Evolutionary conservation across 2,888 invertebrate species (phyloP), one percentile per base, ranked within the genome.

Genomic region (Scotopteryx bipunctaria): DNA sequence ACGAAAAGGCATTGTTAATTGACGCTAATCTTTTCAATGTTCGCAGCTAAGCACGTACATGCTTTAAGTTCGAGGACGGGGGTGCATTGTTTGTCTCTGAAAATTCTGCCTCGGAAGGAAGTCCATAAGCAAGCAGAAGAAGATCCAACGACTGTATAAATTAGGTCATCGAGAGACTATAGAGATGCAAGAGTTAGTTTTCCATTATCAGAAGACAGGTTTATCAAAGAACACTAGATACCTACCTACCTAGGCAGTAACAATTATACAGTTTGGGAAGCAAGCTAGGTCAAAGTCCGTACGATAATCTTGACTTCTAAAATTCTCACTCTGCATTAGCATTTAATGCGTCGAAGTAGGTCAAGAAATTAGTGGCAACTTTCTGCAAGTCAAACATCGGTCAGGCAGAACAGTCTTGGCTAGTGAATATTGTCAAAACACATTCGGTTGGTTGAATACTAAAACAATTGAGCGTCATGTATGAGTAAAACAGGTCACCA

Each of bases 381-480:
- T 40, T 44, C 47, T 47, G 47, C 43, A 35, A 42, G 11, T 16
- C 15, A 48, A 36, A 37, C 42, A 47, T 41, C 15, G 38, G 32
- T 42, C 29, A 33, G 42, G 32, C 25, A 47, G 45, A 48, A 48
- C 37, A 40, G 40, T 32, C 33, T 36, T 40, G 19, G 53, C 56
- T 55, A 41, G 57, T 60, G 64, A 73, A 72, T 83, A 83, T 83
- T 83, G 74, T 75, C 77, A 81, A 81, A 83, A 85, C 81, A 83
- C 58, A 63, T 55, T 23, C 21, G 42, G 42, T 63, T 64, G 71
- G 54, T 57, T 66, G 61, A 66, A 68, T 68, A 44, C 32, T 71
- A 67, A 77, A 81, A 76, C 76, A 80, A 79, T 78, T 78, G 73
- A 69, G 53, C 55, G 65, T 67, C 49, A 37, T 32, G 43, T 44